Evolutionary conservation across 2,797 vertebrate species (phyloP).

Genomic region (Bradypus variegatus): DNA sequence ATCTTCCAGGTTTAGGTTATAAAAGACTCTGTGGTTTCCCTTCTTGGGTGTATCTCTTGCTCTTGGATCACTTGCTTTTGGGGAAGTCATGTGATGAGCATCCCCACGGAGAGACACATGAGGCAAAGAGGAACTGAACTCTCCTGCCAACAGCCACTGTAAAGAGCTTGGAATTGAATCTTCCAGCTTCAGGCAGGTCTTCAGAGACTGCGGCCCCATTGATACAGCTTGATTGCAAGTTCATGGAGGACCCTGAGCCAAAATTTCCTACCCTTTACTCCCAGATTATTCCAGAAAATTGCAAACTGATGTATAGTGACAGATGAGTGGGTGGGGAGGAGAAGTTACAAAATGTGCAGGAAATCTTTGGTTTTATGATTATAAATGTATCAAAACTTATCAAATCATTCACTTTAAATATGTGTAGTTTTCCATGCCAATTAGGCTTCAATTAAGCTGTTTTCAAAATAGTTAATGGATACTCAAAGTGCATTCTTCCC

Average conservation of each 20-base stretch:
- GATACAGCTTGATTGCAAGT: background rate
- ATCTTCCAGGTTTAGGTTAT: background rate
- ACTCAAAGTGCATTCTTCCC: background rate
- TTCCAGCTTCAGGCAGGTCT: background rate
- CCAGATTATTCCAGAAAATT: background rate
- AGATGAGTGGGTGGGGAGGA: background rate
- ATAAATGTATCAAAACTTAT: background rate
- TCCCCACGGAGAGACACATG: background rate
- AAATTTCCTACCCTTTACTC: background rate
- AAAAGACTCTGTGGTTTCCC: background rate
- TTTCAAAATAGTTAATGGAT: background rate
- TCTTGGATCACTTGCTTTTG: background rate
- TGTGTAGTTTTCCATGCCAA: background rate
- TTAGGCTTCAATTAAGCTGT: background rate
- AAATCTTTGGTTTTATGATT: background rate
- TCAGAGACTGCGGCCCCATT: background rate
- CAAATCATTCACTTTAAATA: background rate
- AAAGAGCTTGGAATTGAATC: background rate
- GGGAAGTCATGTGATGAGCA: background rate
- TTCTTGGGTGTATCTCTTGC: background rate
- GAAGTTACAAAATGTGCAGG: background rate
- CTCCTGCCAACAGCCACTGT: background rate
- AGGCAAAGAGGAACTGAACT: background rate
- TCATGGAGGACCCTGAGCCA: background rate
- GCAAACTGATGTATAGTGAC: background rate